phyloP scores from a whole-genome alignment of 2,888 invertebrate species.

The Andrena camellia region DNA sequence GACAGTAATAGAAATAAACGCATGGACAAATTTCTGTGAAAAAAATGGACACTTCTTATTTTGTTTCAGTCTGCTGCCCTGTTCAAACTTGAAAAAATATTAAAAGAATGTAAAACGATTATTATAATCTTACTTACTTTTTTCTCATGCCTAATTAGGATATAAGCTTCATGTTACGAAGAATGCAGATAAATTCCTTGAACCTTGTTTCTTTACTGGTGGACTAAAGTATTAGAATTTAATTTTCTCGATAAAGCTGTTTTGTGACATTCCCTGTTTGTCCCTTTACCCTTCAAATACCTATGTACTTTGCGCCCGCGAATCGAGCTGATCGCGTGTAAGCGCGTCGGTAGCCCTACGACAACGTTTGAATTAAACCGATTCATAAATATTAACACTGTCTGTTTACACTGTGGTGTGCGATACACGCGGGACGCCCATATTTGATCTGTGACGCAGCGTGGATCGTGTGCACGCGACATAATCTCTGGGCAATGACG shows the following conservation, averaged over 20 bases:
- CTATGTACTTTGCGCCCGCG: neutral
- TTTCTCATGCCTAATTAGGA: too few relatives aligned
- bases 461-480: conserved; percentile 5
- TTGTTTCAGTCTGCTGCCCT: too few relatives aligned
- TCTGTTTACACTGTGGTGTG: conserved; percentile 39
- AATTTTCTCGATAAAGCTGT: neutral
- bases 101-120: too few relatives aligned
- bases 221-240: too few relatives aligned
- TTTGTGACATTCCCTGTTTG: neutral
- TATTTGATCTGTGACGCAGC: conserved; percentile 27
- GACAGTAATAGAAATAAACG: too few relatives aligned
- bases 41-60: too few relatives aligned
- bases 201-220: too few relatives aligned
- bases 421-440: conserved; percentile 43
- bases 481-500: conserved; percentile 39
- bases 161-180: too few relatives aligned
- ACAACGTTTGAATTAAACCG: conserved; percentile 48
- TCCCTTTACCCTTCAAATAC: neutral
- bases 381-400: conserved; percentile 59
- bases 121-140: too few relatives aligned
- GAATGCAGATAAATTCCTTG: too few relatives aligned
- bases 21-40: too few relatives aligned
- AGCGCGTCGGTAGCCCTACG: neutral
- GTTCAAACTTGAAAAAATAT: too few relatives aligned
- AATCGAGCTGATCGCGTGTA: conserved; percentile 3